phyloP scores from a whole-genome alignment of 2,797 vertebrate genomes.

The Knipowitschia caucasica region DNA sequence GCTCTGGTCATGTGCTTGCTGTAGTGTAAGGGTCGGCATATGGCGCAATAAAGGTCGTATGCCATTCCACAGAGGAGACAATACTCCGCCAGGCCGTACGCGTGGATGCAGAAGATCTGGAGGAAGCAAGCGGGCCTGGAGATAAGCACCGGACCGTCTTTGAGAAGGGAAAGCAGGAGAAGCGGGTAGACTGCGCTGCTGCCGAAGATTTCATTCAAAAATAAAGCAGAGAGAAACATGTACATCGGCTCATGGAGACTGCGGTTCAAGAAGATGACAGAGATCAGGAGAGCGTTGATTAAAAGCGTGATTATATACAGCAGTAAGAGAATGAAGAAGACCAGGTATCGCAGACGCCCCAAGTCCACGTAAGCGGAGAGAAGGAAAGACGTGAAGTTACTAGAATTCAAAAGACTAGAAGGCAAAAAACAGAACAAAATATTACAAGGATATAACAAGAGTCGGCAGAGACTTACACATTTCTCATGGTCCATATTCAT shows the following conservation, averaged over 20 bases:
- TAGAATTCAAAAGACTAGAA: no score
- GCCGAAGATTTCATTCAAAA: constrained; percentile 11
- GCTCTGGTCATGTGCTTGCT: neutral
- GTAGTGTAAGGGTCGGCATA: constrained; percentile 6
- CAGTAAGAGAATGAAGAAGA: no score
- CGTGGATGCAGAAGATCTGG: constrained; percentile 37
- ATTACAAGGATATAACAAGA: no score
- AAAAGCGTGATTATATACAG: neutral
- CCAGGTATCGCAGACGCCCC: no score
- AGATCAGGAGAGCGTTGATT: neutral
- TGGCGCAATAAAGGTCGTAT: constrained; percentile 14
- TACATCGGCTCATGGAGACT: constrained; percentile 3
- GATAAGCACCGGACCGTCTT: constrained; percentile 38
- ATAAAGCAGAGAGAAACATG: constrained; percentile 1
- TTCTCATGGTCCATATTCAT: no score
- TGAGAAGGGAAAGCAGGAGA: constrained; percentile 37
- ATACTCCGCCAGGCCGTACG: neutral
- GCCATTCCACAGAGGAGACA: neutral
- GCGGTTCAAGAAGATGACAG: neutral
- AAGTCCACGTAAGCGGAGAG: no score
- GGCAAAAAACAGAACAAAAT: no score
- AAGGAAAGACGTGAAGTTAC: no score
- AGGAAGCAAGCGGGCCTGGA: constrained; percentile 29
- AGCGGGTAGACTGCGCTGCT: neutral
- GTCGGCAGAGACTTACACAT: no score